These are phyloP conservation scores for Drepanosiphum platanoidis DNA, from an alignment of 2,888 invertebrate species.

Conservation along the genomic window DNA sequence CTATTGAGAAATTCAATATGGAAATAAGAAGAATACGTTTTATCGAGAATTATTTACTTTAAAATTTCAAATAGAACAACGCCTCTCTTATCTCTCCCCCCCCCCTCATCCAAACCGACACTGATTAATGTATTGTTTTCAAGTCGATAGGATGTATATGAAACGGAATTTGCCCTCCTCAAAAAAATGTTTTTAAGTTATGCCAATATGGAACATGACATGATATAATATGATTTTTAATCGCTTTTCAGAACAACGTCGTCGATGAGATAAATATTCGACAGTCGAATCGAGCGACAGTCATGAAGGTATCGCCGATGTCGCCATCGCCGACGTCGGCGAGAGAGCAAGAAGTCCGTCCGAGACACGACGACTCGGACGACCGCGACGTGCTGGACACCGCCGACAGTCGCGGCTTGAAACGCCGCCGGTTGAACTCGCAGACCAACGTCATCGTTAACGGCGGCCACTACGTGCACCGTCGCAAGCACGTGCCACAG, in stretches of 20 bases:
- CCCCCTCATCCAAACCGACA: no score
- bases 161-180: no score
- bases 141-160: no score
- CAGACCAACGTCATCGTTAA: slow-evolving; percentile 1
- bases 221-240: neutral
- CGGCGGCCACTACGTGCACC: neutral
- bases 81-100: no score
- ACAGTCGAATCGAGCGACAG: neutral
- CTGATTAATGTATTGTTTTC: no score
- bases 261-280: slow-evolving; percentile 6
- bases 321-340: slow-evolving; percentile 19
- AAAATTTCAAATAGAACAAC: no score
- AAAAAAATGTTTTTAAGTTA: neutral
- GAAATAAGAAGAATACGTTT: no score
- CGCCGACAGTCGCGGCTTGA: slow-evolving; percentile 1
- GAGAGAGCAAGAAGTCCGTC: neutral
- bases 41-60: no score
- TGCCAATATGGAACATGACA: neutral
- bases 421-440: slow-evolving; percentile 37
- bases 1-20: no score
- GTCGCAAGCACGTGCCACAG: neutral
- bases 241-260: slow-evolving; percentile 1
- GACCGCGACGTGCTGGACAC: no score
- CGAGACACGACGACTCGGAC: neutral
- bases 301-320: slow-evolving; percentile 35